Conservation (phyloP, 1,140 invertebrate species). For the Diachasmimorpha longicaudata region DNA sequence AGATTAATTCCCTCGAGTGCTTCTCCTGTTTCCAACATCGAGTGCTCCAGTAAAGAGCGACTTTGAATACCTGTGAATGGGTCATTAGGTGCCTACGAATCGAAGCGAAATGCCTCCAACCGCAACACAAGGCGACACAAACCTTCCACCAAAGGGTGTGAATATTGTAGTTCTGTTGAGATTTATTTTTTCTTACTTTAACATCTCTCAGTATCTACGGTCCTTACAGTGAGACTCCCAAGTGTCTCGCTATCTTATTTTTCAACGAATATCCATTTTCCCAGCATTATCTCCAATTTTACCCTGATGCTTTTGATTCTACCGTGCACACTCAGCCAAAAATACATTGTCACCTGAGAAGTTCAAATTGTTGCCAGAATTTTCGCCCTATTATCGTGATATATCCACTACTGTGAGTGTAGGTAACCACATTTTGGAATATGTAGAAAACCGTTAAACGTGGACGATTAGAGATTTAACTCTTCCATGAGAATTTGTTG, state of each 20-base stretch:
- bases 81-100: slow-evolving; percentile 26
- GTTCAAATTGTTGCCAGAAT: not conserved
- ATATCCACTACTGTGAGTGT: not conserved
- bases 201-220: not conserved
- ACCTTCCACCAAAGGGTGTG: not conserved
- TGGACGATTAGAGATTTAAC: not conserved
- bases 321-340: not conserved
- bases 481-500: slow-evolving; percentile 12
- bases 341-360: not conserved
- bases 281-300: not conserved
- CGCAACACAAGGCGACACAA: not conserved
- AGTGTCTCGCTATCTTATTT: not conserved
- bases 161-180: slow-evolving; percentile 3
- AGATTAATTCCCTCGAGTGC: slow-evolving; percentile 22
- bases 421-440: not conserved
- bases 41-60: slow-evolving; percentile 9
- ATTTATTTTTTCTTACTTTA: not conserved
- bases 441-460: not conserved
- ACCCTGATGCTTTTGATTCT: not conserved
- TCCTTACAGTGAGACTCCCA: not conserved
- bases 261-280: not conserved
- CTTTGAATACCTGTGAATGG: slow-evolving; percentile 26
- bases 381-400: not conserved
- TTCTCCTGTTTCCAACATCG: not conserved
- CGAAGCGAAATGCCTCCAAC: slow-evolving; percentile 19